Percentiles rank a stretch among this genome's conserved stretches.
phyloP scores from a whole-genome alignment of 2,113 vertebrate genomes.

The Aramus guarauna region DNA sequence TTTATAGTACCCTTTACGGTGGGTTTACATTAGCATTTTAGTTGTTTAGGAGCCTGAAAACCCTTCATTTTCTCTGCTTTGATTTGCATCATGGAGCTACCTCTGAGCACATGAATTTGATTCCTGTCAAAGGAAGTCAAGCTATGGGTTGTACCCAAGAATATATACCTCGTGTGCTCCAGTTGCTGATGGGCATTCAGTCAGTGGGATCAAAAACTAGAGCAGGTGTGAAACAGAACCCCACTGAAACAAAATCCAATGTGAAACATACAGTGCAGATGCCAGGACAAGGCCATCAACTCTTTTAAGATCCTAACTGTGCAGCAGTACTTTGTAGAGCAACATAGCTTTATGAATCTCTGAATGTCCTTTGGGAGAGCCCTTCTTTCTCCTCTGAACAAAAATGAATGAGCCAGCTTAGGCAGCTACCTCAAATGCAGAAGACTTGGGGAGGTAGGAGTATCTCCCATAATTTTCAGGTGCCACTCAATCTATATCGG shows the following conservation, averaged over 20 bases:
- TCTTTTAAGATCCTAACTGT: not conserved
- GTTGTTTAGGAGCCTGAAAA: not conserved
- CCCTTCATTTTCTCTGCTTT: not conserved
- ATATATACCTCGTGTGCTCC: not conserved
- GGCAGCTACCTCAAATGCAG: not conserved
- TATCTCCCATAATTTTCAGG: not conserved
- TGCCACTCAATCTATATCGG: not conserved
- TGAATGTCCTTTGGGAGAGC: not conserved
- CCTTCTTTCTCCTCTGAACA: not conserved
- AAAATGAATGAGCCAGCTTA: not conserved
- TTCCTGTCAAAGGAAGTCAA: not conserved
- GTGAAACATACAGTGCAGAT: not conserved
- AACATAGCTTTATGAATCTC: not conserved
- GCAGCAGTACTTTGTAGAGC: not conserved
- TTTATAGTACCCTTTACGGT: not conserved
- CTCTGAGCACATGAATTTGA: not conserved
- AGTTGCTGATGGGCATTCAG: not conserved
- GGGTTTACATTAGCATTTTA: not conserved
- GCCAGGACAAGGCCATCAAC: not conserved
- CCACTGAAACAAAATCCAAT: not conserved
- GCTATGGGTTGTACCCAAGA: not conserved
- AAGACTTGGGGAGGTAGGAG: not conserved
- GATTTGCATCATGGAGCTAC: not conserved
- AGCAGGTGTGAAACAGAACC: not conserved
- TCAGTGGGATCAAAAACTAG: not conserved